Evolutionary conservation across 2,888 invertebrate species (phyloP).

Genomic region (Hirtodrosophila trivittata): DNA sequence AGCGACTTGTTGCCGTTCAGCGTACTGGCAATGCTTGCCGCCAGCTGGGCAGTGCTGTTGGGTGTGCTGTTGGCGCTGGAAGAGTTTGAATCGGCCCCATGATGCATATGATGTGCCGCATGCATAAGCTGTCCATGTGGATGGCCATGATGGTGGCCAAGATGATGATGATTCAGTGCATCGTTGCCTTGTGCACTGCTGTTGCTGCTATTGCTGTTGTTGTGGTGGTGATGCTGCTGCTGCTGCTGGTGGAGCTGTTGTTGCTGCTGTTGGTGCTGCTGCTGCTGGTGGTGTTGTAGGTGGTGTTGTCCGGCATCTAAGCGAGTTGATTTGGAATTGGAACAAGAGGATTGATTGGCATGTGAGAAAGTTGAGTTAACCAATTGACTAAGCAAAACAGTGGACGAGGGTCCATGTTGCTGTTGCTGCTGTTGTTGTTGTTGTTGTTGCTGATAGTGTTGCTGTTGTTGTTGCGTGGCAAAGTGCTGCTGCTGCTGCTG

Average conservation of each 20-base stretch:
- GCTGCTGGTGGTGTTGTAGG: slow-evolving; percentile 48
- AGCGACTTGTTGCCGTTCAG: slow-evolving; percentile 74
- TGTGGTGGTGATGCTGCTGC: slow-evolving; percentile 50
- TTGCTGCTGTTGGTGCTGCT: slow-evolving; percentile 46
- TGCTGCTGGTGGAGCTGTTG: slow-evolving; percentile 43
- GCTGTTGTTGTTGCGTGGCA: slow-evolving; percentile 53
- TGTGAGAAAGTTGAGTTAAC: slow-evolving; percentile 84
- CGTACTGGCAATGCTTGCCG: slow-evolving; percentile 61
- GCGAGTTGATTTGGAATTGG: slow-evolving; percentile 64
- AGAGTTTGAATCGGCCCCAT: slow-evolving; percentile 75
- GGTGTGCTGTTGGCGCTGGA: slow-evolving; percentile 84
- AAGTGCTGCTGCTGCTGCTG: slow-evolving; percentile 53
- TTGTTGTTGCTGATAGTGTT: slow-evolving; percentile 47
- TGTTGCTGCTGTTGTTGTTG: slow-evolving; percentile 59
- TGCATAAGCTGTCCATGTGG: slow-evolving; percentile 55
- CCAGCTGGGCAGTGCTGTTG: slow-evolving; percentile 75
- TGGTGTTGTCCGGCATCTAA: slow-evolving; percentile 59
- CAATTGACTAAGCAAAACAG: slow-evolving; percentile 84
- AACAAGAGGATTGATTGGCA: slow-evolving; percentile 66
- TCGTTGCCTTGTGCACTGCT: slow-evolving; percentile 45
- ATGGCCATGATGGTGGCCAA: slow-evolving; percentile 56
- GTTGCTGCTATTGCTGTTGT: slow-evolving; percentile 56
- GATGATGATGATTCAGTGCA: slow-evolving; percentile 50
- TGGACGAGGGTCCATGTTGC: slow-evolving; percentile 84
- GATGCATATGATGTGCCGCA: slow-evolving; percentile 65